Conservation (phyloP, 2,888 invertebrate genomes). For the Amblyteles armatorius region DNA sequence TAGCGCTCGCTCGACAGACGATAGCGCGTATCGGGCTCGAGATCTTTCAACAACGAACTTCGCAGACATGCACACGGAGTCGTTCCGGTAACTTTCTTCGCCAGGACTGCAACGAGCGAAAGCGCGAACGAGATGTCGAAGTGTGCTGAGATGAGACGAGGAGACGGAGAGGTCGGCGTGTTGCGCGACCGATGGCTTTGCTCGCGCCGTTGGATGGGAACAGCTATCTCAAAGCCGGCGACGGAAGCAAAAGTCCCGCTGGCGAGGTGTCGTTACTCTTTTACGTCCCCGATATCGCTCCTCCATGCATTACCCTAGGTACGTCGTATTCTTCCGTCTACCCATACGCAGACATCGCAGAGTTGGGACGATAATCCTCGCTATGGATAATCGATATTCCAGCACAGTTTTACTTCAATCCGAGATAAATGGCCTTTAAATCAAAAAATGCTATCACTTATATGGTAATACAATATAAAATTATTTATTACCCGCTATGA, state of each 20-base stretch:
- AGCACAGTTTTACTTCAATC: background rate
- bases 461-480: background rate
- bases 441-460: background rate
- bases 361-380: background rate
- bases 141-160: conserved; percentile 15
- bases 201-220: conserved; percentile 48
- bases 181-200: conserved; percentile 55
- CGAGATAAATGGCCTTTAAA: background rate
- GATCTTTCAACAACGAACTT: conserved; percentile 41
- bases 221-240: conserved; percentile 35
- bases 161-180: conserved; percentile 35
- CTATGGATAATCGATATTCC: conserved; percentile 3
- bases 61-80: conserved; percentile 8
- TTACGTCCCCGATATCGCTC: conserved; percentile 52
- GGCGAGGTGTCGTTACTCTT: conserved; percentile 47
- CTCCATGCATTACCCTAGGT: conserved; percentile 40
- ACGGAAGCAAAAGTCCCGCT: conserved; percentile 28
- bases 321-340: conserved; percentile 11
- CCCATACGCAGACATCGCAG: background rate
- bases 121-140: conserved; percentile 55
- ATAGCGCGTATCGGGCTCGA: conserved; percentile 10
- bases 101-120: conserved; percentile 24
- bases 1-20: conserved; percentile 18
- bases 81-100: conserved; percentile 50
- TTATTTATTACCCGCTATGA: background rate